phyloP scores from a whole-genome alignment of 2,888 invertebrate genomes.

The Aquatica leii region DNA sequence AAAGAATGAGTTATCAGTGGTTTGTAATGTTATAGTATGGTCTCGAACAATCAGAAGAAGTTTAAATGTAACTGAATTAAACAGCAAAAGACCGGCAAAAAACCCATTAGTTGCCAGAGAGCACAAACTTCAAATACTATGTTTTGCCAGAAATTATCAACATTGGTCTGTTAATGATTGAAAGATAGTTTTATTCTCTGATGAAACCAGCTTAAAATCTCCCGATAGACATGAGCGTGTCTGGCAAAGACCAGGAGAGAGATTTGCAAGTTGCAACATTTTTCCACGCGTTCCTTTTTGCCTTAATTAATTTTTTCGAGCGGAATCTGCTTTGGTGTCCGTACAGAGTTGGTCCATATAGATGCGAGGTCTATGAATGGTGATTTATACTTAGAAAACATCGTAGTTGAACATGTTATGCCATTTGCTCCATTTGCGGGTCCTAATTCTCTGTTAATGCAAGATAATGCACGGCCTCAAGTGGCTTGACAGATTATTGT shows the following conservation, averaged over 20 bases:
- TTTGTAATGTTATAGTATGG: no score
- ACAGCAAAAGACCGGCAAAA: background rate
- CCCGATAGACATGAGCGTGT: conserved; percentile 8
- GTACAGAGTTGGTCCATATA: no score
- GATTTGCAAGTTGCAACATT: conserved; percentile 10
- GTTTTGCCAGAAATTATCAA: background rate
- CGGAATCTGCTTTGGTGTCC: no score
- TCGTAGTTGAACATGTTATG: no score
- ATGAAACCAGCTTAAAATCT: conserved; percentile 10
- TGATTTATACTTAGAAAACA: no score
- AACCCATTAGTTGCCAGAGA: background rate
- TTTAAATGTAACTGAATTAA: background rate
- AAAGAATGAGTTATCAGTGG: no score
- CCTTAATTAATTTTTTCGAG: background rate
- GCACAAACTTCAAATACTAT: background rate
- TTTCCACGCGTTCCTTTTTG: background rate
- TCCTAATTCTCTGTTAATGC: no score
- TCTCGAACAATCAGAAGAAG: no score
- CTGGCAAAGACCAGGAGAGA: conserved; percentile 13
- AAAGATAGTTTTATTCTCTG: background rate
- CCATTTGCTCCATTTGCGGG: no score
- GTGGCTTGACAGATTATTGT: background rate
- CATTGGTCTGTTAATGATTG: conserved; percentile 7
- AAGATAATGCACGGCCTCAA: background rate
- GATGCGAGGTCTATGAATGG: no score